Base-by-base conservation (phyloP, 2,888 invertebrate species). In the Mythimna pallens region DNA sequence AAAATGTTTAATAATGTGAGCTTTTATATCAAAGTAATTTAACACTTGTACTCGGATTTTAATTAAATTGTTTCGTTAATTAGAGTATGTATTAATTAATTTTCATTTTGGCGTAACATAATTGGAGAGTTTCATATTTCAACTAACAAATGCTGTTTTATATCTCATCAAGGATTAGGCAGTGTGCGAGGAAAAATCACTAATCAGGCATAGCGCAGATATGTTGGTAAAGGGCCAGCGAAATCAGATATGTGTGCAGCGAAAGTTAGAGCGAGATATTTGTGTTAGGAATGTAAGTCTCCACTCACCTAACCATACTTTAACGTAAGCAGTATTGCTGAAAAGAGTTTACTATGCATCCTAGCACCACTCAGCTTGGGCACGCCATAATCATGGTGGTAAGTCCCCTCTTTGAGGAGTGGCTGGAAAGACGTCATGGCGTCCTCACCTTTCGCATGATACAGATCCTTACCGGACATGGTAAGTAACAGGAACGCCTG, bases 21-120 rank as follows among this genome's bases (percentile, higher is more conserved):
- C 10, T 50, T 76, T 30, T 70, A 52, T 52, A 78, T 43, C 40
- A 52, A 52, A 14, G 57, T 54, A 14, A 73, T 62, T 62, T n/a
- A 55, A 62, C 47, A 20, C 40, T 57, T 73, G 14, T 55, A 55
- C 25, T 43, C 17, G 3, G 25, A 22, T 63, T 25, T n/a, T 62
- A 47, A 25, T 50, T 40, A 20, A 25, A 54, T 40, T 17, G 9
- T 30, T n/a, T 17, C 17, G n/a, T n/a, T 70, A 20, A 22, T 14
- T 2, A 47, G 22, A n/a, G 1, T 47, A 14, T 25, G 9, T 40
- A 57, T 57, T 73, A 20, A 50, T 52, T 63, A 9, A n/a, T 36
- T 58, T 50, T n/a, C 0, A 50, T 62, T 63, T 67, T 3, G 14
- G 40, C 5, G 22, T 67, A 36, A 36, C 1, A 20, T 47, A 57